Evolutionary conservation across 92 coral and sea anemone genomes (phyloP).

Genomic region (Isaurus tuberculatus): DNA sequence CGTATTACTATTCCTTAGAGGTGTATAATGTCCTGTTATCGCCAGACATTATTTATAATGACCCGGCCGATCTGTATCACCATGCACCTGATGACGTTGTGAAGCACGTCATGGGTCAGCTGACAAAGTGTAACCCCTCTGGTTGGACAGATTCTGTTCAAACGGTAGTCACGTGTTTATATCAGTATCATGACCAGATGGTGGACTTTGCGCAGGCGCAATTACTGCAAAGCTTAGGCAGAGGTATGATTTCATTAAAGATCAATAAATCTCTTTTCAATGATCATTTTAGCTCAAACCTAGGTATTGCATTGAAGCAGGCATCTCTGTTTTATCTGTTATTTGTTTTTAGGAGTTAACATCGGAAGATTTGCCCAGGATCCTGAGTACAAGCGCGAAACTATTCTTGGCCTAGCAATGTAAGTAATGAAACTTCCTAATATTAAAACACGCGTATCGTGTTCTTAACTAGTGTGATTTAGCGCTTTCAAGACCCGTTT

Average conservation of each 20-base stretch:
- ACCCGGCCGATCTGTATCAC: slow-evolving; percentile 77
- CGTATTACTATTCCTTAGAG: slow-evolving; percentile 87
- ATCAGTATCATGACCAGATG: slow-evolving; percentile 89
- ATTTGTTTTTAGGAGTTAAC: slow-evolving; percentile 81
- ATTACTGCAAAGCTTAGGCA: slow-evolving; percentile 88
- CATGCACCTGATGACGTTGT: slow-evolving; percentile 81
- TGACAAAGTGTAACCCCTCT: slow-evolving; percentile 55
- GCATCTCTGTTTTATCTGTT: not conserved
- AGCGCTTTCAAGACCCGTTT: too few species aligned
- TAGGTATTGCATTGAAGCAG: not conserved
- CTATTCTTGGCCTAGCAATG: slow-evolving; percentile 95
- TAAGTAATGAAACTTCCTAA: slow-evolving; percentile 41
- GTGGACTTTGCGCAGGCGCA: slow-evolving; percentile 95
- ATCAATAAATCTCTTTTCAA: not conserved
- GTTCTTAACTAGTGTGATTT: too few species aligned
- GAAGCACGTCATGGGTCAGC: slow-evolving; percentile 76
- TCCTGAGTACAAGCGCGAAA: slow-evolving; percentile 92
- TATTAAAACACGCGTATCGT: not conserved
- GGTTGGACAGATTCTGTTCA: slow-evolving; percentile 73
- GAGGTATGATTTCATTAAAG: slow-evolving; percentile 60
- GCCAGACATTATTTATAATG: slow-evolving; percentile 19
- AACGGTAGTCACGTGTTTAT: slow-evolving; percentile 54
- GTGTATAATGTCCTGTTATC: slow-evolving; percentile 66
- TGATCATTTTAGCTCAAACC: not conserved
- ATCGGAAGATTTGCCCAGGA: slow-evolving; percentile 95